Evolutionary conservation across 2,797 vertebrate genomes (phyloP).

Genomic region (Phylloscopus collybita): DNA sequence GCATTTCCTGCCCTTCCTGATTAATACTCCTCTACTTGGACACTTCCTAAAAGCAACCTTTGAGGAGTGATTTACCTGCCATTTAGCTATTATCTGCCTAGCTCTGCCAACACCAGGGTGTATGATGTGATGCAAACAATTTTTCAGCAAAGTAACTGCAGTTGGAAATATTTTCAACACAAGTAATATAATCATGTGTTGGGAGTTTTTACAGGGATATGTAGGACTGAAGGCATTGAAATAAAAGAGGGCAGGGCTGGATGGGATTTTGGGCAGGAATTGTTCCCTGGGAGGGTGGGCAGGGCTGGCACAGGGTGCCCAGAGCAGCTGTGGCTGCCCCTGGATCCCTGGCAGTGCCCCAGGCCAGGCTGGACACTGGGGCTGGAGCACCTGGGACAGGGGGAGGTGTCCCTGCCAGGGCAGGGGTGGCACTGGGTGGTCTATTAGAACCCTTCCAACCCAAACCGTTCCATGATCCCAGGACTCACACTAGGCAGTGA

Average conservation of each 20-base stretch:
- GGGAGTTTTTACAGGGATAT: background rate
- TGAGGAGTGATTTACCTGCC: slow-evolving; percentile 16
- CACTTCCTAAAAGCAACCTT: slow-evolving; percentile 6
- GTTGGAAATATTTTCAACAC: background rate
- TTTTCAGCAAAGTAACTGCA: background rate
- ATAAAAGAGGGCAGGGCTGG: background rate
- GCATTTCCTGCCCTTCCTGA: background rate
- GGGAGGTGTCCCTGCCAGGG: background rate
- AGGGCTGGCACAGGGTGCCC: background rate
- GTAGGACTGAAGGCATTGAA: background rate
- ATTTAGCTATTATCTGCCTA: background rate
- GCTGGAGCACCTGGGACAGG: background rate
- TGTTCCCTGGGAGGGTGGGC: accelerated
- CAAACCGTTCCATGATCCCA: background rate
- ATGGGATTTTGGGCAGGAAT: background rate
- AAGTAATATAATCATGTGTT: background rate
- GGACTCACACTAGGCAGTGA: background rate
- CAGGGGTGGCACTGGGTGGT: accelerated
- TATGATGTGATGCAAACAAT: background rate
- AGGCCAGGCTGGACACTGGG: background rate
- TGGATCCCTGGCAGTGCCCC: background rate
- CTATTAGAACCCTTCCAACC: background rate
- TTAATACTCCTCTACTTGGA: background rate
- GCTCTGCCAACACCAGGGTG: background rate
- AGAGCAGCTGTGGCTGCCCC: background rate